phyloP scores from a whole-genome alignment of 1,140 invertebrate species.

The Aphaenogaster floridana region DNA sequence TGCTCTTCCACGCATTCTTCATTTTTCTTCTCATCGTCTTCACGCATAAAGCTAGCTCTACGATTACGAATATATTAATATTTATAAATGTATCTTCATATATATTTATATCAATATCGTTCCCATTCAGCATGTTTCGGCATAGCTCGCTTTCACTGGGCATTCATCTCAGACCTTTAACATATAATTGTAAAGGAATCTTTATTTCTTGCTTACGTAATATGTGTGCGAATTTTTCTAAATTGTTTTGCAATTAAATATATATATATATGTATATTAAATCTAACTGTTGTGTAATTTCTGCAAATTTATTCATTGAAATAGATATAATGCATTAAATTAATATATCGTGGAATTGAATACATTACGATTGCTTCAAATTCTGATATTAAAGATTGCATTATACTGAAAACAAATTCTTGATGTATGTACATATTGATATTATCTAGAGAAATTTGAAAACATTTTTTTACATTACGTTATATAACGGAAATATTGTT shows the following conservation, averaged over 20 bases:
- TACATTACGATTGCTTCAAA: not conserved
- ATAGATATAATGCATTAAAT: not conserved
- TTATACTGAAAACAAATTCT: not conserved
- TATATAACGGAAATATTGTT: not conserved
- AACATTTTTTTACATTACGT: constrained; percentile 10
- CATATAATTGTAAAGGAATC: constrained; percentile 21
- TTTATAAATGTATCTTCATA: constrained; percentile 77
- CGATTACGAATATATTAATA: constrained; percentile 79
- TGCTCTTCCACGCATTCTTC: constrained; percentile 18
- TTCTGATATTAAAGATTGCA: constrained; percentile 15
- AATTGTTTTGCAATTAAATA: constrained; percentile 3
- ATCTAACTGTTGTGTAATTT: not conserved
- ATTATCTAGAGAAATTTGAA: not conserved
- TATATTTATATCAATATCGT: constrained; percentile 80
- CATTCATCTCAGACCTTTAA: constrained; percentile 83
- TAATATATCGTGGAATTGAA: constrained; percentile 7
- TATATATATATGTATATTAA: not conserved
- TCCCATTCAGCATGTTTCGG: constrained; percentile 78
- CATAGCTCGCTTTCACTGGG: constrained; percentile 83
- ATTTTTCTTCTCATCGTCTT: constrained; percentile 12
- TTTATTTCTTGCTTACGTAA: constrained; percentile 8
- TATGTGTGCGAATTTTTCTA: not conserved
- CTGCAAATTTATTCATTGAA: not conserved
- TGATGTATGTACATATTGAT: constrained; percentile 1
- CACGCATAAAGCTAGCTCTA: constrained; percentile 50